These are phyloP conservation scores for Crotalus horridus DNA, from an alignment of 2,113 vertebrate genomes.

Conservation along the genomic window DNA sequence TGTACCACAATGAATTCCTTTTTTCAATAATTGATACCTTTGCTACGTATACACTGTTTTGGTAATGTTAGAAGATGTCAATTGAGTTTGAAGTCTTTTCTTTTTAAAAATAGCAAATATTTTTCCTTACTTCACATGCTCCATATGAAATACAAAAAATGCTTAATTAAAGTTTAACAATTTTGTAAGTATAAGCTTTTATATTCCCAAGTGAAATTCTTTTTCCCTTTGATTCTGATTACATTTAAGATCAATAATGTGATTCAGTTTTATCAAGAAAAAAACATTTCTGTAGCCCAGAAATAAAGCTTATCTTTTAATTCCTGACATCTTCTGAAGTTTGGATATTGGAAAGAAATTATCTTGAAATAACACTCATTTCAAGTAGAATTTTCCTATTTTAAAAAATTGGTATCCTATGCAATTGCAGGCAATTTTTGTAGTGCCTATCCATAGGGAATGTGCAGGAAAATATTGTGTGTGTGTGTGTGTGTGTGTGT, in stretches of 20 bases:
- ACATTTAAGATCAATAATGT: neutral
- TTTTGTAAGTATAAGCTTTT: neutral
- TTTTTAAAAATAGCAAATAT: neutral
- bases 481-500: too few relatives aligned
- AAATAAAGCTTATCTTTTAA: conserved; percentile 31
- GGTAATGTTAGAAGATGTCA: conserved; percentile 16
- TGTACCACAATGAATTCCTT: neutral
- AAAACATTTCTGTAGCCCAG: neutral
- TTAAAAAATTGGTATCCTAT: neutral
- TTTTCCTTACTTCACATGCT: neutral
- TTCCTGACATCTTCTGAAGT: conserved; percentile 22
- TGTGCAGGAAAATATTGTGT: neutral
- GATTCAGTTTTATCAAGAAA: neutral
- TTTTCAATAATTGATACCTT: neutral
- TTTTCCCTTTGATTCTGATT: conserved; percentile 11
- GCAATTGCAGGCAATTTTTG: neutral
- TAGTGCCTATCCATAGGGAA: neutral
- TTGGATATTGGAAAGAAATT: conserved; percentile 18
- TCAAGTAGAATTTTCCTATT: neutral
- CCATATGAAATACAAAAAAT: neutral
- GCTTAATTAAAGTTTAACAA: neutral
- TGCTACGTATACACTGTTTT: neutral
- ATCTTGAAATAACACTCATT: neutral
- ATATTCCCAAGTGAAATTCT: neutral
- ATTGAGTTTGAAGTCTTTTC: neutral